Conservation (phyloP, 1,140 invertebrate species). For the Caerostris darwini region DNA sequence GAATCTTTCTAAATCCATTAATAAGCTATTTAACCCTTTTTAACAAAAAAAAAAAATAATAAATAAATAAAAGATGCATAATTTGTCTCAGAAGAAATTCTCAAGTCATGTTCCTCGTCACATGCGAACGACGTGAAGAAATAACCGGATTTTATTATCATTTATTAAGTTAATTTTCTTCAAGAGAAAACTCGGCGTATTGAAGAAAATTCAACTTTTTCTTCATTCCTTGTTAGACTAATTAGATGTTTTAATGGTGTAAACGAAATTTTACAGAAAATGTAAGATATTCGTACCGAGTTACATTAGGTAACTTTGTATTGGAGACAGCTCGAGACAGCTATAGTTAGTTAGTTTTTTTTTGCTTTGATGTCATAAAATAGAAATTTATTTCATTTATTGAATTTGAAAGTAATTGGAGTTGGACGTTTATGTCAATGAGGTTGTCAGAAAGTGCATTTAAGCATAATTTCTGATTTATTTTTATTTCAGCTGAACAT, state of each 20-base stretch:
- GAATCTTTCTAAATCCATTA: slow-evolving; percentile 38
- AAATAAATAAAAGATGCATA: not conserved
- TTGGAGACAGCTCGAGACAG: not conserved
- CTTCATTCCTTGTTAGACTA: not conserved
- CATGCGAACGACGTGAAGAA: not conserved
- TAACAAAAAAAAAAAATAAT: not conserved
- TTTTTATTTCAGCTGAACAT: not conserved
- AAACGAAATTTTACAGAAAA: slow-evolving; percentile 6
- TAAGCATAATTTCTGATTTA: not conserved
- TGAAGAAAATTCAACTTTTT: slow-evolving; percentile 23
- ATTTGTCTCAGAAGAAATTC: slow-evolving; percentile 51
- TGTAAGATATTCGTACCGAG: not conserved
- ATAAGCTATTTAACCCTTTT: slow-evolving; percentile 68
- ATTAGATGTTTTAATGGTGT: slow-evolving; percentile 45
- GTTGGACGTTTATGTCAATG: not conserved
- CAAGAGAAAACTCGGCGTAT: not conserved
- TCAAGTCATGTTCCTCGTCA: too few relatives aligned
- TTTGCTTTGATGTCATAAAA: not conserved
- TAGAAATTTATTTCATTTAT: not conserved
- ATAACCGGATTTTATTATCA: slow-evolving; percentile 44
- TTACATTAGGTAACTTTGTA: not conserved
- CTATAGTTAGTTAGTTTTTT: not conserved
- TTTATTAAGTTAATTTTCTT: slow-evolving; percentile 51
- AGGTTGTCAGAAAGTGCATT: not conserved
- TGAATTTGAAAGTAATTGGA: not conserved